Evolutionary conservation across 2,113 vertebrate species (phyloP).

Genomic region (Trematomus loennbergii): DNA sequence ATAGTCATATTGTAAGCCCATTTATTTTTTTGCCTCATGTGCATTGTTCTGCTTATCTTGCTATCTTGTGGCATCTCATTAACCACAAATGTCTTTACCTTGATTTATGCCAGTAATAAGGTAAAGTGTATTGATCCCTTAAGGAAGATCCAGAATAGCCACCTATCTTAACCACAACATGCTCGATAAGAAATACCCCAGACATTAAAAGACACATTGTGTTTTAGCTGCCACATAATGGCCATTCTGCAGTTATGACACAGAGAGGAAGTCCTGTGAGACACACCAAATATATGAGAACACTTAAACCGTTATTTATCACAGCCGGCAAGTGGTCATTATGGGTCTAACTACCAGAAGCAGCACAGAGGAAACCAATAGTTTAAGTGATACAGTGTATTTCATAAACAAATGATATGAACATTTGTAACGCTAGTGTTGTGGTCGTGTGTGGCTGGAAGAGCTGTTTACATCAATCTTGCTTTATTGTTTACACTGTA

Average conservation of each 20-base stretch:
- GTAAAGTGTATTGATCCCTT: constrained; percentile 54
- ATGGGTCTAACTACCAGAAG: background rate
- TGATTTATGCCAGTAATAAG: constrained; percentile 56
- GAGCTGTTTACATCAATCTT: constrained; percentile 7
- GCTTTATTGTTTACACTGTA: constrained; percentile 32
- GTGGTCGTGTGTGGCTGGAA: constrained; percentile 2
- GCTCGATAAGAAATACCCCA: background rate
- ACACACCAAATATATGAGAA: background rate
- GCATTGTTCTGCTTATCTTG: constrained; percentile 33
- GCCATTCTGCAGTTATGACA: background rate
- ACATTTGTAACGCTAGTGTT: background rate
- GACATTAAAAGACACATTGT: background rate
- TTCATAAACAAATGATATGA: background rate
- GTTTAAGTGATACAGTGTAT: background rate
- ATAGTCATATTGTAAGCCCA: constrained; percentile 5
- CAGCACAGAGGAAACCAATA: background rate
- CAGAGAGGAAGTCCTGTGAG: background rate
- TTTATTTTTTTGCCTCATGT: constrained; percentile 20
- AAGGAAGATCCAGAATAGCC: constrained; percentile 25
- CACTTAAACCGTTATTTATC: background rate
- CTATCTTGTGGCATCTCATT: constrained; percentile 37
- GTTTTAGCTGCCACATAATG: background rate
- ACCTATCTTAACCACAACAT: background rate
- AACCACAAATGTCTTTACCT: constrained; percentile 31
- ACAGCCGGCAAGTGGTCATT: background rate